Evolutionary conservation across 2,113 vertebrate genomes (phyloP), one percentile per base, ranked within the genome.

Genomic region (Brachyistius frenatus): DNA sequence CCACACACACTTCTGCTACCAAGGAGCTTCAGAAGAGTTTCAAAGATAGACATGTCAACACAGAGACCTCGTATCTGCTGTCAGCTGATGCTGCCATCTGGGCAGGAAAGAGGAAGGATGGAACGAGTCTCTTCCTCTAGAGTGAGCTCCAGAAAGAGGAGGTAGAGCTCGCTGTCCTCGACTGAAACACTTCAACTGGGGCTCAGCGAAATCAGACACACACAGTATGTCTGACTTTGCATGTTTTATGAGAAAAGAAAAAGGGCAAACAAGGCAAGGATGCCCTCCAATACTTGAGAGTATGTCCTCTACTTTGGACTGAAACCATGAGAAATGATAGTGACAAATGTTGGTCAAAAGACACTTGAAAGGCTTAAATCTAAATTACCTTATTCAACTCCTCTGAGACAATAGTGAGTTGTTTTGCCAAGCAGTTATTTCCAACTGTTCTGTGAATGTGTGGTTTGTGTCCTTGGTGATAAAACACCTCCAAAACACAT

Each of bases 51-150:
- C 63, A 37, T 62, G 53, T 66, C 60, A 23, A 35, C 66, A 73
- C 69, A 64, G 85, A 83, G 55, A 69, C 36, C 35, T 63, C 2
- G 1, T 80, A 85, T 90, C 88, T 86, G 64, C 73, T 36, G 67
- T 91, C 82, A 90, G 86, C 88, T 86, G 89, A 92, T 72, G 70
- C 77, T 63, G 87, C 90, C 92, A 93, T 93, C 91, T 93, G 92
- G 86, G 87, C 88, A 86, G 90, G 89, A 93, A 93, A 82, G 72
- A 77, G 91, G 86, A 90, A 90, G 86, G 32, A 78, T 60, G 33
- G 46, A 76, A 85, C 14, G 11, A 56, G 15, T 47, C 58, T 86
- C 65, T 88, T 88, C 82, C 82, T 84, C 73, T 47, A 63, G 36
- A 67, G 67, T 35, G 30, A 73, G 74, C 75, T 57, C 58, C 73